Base-by-base conservation (phyloP, 2,113 vertebrate genomes). In the Mus spicilegus region DNA sequence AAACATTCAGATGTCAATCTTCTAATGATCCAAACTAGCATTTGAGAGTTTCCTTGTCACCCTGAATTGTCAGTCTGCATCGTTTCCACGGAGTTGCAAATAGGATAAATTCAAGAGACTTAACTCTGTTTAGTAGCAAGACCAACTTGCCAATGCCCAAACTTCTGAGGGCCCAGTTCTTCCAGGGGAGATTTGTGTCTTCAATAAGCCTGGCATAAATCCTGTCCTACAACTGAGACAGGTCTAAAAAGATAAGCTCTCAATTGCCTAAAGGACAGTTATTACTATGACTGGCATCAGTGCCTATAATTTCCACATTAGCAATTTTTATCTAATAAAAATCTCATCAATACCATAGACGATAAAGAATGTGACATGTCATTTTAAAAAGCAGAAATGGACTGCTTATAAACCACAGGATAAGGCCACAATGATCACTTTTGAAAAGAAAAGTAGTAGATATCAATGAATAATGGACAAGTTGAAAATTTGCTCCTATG, bases 1-100 rank as follows among this genome's bases (percentile, higher is more conserved):
- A 94, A 4, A 81, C n/a, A 87, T 87, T 80, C 51, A 95, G 16
- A 39, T 87, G 19, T 69, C 93, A 95, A 92, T 86, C 13, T 95
- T 96, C 76, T 87, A 76, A 93, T 75, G 94, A 89, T 8, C 13
- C 28, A 94, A 75, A 87, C 24, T 13, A 94, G 14, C 24, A 91
- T 39, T 36, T 85, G 6, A 54, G 36, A 91, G 49, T 67, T 49
- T 87, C 28, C 85, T 92, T 84, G 58, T 82, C 39, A 94, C 24
- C 24, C 49, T 70, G 42, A 16, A 65, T 36, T 97, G 33, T 78
- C 51, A 76, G 6, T 75, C 61, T 70, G 20, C 22, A 72, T 11
- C 72, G 42, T 90, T 95, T 95, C 36, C 61, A 95, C 19, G 36
- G 14, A 90, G 16, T 39, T 91, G 20, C 20, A 61, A 89, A 91